A percentile compares a stretch with the other conserved stretches of the same genome.
These are phyloP conservation scores for Catalaphyllia jardinei DNA, from an alignment of 64 coral and sea anemone genomes.

Conservation along the genomic window DNA sequence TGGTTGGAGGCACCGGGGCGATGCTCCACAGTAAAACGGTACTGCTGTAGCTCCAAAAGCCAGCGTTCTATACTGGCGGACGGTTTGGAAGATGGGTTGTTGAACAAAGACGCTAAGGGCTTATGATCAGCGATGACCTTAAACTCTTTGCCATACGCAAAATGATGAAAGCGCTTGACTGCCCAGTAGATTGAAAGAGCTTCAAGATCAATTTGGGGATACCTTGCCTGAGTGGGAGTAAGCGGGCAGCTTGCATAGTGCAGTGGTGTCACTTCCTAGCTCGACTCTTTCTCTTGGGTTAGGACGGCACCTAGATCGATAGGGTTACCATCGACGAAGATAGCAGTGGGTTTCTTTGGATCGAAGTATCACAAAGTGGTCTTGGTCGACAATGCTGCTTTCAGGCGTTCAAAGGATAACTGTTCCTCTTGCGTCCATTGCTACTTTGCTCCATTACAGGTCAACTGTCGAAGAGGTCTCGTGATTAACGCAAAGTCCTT, in stretches of 20 bases:
- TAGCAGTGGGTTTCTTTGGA: slow-evolving; percentile 30
- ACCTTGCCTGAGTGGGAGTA: slow-evolving; percentile 65
- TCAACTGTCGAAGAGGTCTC: slow-evolving; percentile 41
- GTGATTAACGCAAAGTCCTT: slow-evolving; percentile 41
- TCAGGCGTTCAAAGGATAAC: slow-evolving; percentile 46
- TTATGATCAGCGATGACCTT: slow-evolving; percentile 73
- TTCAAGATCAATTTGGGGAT: slow-evolving; percentile 66
- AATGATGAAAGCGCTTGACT: slow-evolving; percentile 62
- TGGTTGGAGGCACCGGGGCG: slow-evolving; percentile 1
- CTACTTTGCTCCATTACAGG: slow-evolving; percentile 36
- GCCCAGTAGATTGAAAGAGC: slow-evolving; percentile 71
- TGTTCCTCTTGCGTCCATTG: slow-evolving; percentile 42
- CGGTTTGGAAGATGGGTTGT: slow-evolving; percentile 61
- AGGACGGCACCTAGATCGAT: slow-evolving; percentile 56
- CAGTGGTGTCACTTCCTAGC: neutral
- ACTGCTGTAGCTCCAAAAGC: slow-evolving; percentile 65
- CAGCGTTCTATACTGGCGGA: slow-evolving; percentile 61
- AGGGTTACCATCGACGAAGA: slow-evolving; percentile 51
- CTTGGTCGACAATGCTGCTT: slow-evolving; percentile 22
- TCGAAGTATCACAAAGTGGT: slow-evolving; percentile 45
- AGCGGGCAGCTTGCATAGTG: slow-evolving; percentile 40
- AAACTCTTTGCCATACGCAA: slow-evolving; percentile 61
- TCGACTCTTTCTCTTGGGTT: slow-evolving; percentile 33
- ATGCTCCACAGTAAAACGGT: slow-evolving; percentile 67
- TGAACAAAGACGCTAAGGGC: slow-evolving; percentile 54